A percentile compares a stretch with the other conserved stretches of the same genome.
Conservation (phyloP, 1,140 invertebrate species). For the Cyclina sinensis region DNA sequence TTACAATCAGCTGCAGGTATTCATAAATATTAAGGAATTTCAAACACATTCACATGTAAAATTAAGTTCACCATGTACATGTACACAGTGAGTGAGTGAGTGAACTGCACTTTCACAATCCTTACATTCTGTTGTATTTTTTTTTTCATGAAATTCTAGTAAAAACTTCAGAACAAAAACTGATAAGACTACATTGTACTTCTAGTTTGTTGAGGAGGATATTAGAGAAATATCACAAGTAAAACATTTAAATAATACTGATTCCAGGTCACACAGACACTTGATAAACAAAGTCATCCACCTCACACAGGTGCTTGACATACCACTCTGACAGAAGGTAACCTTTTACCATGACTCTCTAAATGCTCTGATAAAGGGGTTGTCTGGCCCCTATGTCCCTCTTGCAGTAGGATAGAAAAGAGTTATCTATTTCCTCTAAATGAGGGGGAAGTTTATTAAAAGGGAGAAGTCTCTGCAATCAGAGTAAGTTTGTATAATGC, state of each 20-base stretch:
- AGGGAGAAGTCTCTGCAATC: conserved; percentile 56
- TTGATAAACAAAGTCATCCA: conserved; percentile 18
- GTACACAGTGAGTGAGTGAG: no score
- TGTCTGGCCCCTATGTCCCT: conserved; percentile 3
- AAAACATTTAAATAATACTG: neutral
- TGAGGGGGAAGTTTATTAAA: conserved; percentile 55
- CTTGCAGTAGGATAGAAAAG: conserved; percentile 22
- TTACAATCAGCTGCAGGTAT: no score
- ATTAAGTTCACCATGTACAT: no score
- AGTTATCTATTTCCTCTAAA: conserved; percentile 42
- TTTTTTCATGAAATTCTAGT: no score
- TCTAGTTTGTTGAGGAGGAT: no score
- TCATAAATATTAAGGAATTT: no score
- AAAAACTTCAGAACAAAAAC: no score
- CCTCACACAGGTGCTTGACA: conserved; percentile 42
- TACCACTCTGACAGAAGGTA: conserved; percentile 19
- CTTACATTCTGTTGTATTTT: no score
- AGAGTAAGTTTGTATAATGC: no score
- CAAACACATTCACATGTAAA: no score
- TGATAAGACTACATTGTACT: no score
- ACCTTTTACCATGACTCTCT: neutral
- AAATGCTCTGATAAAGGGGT: neutral
- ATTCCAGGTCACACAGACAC: conserved; percentile 3
- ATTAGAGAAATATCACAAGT: neutral
- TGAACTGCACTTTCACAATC: no score